phyloP scores from a whole-genome alignment of 2,888 invertebrate genomes.

The Cryptops parisi region DNA sequence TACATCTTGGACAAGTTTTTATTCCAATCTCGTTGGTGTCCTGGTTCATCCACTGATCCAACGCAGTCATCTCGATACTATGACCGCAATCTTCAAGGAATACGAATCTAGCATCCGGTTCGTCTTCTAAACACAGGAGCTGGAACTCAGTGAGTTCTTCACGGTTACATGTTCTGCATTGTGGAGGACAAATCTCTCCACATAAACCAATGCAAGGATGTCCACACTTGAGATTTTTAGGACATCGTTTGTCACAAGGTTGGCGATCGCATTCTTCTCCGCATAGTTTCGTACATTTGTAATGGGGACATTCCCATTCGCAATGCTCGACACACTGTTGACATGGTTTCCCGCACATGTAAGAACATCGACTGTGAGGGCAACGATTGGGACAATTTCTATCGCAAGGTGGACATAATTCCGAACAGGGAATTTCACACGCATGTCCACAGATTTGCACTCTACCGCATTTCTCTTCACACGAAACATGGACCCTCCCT shows the following conservation, averaged over 20 bases:
- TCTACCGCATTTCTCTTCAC: constrained; percentile 27
- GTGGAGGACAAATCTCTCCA: constrained; percentile 31
- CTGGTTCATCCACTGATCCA: constrained; percentile 27
- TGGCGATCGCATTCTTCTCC: constrained; percentile 28
- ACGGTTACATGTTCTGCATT: constrained; percentile 19
- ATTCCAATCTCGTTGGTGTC: constrained; percentile 24
- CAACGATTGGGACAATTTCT: constrained; percentile 28
- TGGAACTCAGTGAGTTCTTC: constrained; percentile 20
- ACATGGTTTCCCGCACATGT: constrained; percentile 27
- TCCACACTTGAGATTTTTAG: constrained; percentile 25
- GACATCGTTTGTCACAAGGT: constrained; percentile 27
- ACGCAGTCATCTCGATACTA: constrained; percentile 28
- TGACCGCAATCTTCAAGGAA: constrained; percentile 28
- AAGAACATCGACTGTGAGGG: constrained; percentile 26
- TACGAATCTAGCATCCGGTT: constrained; percentile 36
- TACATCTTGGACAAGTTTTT: constrained; percentile 44
- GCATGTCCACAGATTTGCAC: constrained; percentile 30
- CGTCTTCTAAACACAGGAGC: constrained; percentile 39
- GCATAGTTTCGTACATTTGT: constrained; percentile 27
- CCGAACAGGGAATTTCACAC: constrained; percentile 29
- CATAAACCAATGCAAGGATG: constrained; percentile 33
- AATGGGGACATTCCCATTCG: constrained; percentile 27
- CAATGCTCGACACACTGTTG: constrained; percentile 29
- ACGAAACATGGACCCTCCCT: constrained; percentile 30
- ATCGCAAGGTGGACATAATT: constrained; percentile 30